phyloP scores from a whole-genome alignment of 1,140 invertebrate species.

The Nomia melanderi region DNA sequence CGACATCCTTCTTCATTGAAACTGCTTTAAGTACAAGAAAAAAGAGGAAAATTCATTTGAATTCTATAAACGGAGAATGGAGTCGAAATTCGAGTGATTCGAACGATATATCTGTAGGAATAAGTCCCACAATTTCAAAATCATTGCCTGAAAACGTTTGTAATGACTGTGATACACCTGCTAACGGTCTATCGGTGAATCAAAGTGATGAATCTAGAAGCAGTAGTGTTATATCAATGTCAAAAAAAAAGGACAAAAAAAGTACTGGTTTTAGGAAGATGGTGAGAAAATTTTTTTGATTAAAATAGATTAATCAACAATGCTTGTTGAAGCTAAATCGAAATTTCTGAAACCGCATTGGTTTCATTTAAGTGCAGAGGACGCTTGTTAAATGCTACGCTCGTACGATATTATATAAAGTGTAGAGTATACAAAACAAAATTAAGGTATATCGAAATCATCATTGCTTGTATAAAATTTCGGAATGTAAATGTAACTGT shows the following conservation, averaged over 20 bases:
- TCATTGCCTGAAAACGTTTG: slow-evolving; percentile 1
- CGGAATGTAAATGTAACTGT: slow-evolving; percentile 22
- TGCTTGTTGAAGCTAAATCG: background rate
- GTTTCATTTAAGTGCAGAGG: slow-evolving; percentile 2
- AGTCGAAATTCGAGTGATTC: slow-evolving; percentile 66
- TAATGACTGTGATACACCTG: slow-evolving; percentile 69
- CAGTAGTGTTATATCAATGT: slow-evolving; percentile 74
- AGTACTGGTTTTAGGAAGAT: slow-evolving; percentile 83
- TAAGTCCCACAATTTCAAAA: slow-evolving; percentile 28
- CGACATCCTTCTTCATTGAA: slow-evolving; percentile 84
- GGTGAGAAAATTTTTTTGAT: slow-evolving; percentile 85
- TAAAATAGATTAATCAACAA: slow-evolving; percentile 56
- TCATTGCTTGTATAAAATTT: slow-evolving; percentile 2
- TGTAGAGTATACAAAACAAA: background rate
- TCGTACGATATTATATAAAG: slow-evolving; percentile 8
- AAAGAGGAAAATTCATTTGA: slow-evolving; percentile 74
- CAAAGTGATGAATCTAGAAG: slow-evolving; percentile 81
- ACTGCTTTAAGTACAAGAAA: slow-evolving; percentile 82
- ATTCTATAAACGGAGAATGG: slow-evolving; percentile 72
- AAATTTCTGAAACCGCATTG: background rate
- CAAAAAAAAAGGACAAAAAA: slow-evolving; percentile 81
- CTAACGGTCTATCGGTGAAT: slow-evolving; percentile 74
- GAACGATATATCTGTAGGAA: slow-evolving; percentile 52
- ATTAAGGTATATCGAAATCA: background rate
- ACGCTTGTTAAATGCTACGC: slow-evolving; percentile 25